Evolutionary conservation across 2,888 invertebrate species (phyloP), one percentile per base, ranked within the genome.

Genomic region (Ctenicera cuprea): DNA sequence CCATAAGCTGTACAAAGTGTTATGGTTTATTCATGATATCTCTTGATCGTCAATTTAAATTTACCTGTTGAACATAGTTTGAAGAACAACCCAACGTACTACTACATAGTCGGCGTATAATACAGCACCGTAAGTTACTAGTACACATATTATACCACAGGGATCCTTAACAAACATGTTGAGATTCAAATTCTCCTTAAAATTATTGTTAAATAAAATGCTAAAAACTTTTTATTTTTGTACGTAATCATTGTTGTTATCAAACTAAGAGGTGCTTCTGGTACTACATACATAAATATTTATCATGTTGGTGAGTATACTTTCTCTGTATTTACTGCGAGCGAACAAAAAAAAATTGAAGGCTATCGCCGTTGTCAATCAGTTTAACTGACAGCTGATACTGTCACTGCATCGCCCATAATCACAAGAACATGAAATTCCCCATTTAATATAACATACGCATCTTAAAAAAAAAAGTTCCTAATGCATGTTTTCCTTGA

Each of bases 51-150:
- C 2, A 45, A 12, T 20, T 20, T 26, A 48, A 16, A 1, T 5
- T 54, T 88, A 95, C 95, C 94, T 95, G 82, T 93, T 91, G 79
- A 92, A 91, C 92, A 95, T 94, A 18, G 94, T 93, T 77, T 94
- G 93, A 75, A 95, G 87, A 77, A 96, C 91, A 77, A 96, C 92
- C 94, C 95, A 96, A 85, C 92, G 89, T 80, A 95, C 90, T 64
- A 96, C 92, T 71, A 95, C 96, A 88, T 96, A 96, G 87, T 96
- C 96, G 30, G 96, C 95, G 85, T 96, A 97, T 81, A 94, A 89
- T 48, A 96, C 90, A 62, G 95, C 94, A 61, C 90, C 86, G 85
- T 96, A 96, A 54, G 95, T 95, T 77, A 95, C 90, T 76, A 94
- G 85, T 76, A 96, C 90, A 86, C 96, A 96, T 77, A 93, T 90